Evolutionary conservation across 2,797 vertebrate species (phyloP).

Genomic region (Muraenolepis orangiensis): DNA sequence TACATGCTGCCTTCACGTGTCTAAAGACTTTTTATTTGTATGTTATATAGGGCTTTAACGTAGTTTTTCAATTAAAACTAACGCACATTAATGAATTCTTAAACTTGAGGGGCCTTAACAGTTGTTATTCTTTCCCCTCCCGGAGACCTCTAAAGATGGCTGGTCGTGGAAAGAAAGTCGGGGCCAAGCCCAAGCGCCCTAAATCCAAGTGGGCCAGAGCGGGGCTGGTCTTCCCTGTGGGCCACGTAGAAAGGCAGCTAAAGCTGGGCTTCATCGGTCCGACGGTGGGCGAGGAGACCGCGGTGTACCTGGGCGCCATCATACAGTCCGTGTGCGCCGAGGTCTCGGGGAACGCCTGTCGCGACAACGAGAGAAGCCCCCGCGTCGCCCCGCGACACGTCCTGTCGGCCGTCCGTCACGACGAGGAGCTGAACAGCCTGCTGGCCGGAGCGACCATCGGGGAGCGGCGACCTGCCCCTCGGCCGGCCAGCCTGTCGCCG

Average conservation of each 20-base stretch:
- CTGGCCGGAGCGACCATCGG: neutral
- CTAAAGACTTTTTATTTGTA: neutral
- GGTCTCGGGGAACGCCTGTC: conserved; percentile 5
- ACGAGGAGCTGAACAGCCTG: neutral
- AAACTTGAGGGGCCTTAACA: neutral
- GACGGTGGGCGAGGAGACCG: conserved; percentile 57
- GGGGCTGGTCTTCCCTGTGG: conserved; percentile 45
- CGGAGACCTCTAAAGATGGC: neutral
- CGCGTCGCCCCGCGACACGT: neutral
- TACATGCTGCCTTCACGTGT: too few relatives aligned
- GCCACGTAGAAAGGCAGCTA: conserved; percentile 68
- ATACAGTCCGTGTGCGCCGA: conserved; percentile 78
- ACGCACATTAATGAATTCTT: neutral
- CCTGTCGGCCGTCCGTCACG: neutral
- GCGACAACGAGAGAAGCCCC: neutral
- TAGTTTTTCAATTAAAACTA: neutral
- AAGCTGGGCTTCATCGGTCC: conserved; percentile 57
- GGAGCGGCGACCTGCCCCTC: neutral
- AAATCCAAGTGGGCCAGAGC: neutral
- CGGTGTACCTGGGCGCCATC: conserved; percentile 70
- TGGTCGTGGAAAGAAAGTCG: neutral
- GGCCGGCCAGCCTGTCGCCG: neutral
- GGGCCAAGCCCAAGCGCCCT: neutral
- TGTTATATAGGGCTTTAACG: neutral
- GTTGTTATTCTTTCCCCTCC: neutral